A percentile compares a stretch with the other conserved stretches of the same genome.
These are phyloP conservation scores for Lepus europaeus DNA, from an alignment of 2,113 vertebrate species.

Conservation along the genomic window DNA sequence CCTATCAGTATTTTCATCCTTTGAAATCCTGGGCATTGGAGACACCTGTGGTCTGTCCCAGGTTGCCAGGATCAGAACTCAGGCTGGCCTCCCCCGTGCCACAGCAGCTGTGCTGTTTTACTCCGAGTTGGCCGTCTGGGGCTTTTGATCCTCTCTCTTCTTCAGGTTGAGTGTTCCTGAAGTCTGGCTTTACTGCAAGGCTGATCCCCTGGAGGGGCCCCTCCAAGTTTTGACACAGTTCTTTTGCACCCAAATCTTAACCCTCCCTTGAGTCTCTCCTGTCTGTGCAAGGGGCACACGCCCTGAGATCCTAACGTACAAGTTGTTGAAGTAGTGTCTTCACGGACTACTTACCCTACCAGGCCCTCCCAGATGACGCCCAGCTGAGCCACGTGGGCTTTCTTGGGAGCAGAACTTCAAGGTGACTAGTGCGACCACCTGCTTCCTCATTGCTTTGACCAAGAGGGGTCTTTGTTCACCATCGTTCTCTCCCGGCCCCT, in stretches of 20 bases:
- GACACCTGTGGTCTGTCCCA: not conserved
- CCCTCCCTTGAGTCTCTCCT: not conserved
- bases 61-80: accelerated
- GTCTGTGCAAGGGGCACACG: not conserved
- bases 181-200: not conserved
- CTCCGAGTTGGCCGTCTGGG: not conserved
- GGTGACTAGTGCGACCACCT: not conserved
- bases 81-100: not conserved
- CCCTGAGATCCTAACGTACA: not conserved
- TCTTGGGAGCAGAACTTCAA: not conserved
- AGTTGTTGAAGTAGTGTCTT: not conserved
- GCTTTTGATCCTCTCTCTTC: not conserved
- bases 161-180: not conserved
- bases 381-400: accelerated
- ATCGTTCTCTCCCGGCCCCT: not conserved
- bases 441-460: not conserved
- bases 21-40: not conserved
- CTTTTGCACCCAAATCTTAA: not conserved
- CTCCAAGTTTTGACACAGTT: not conserved
- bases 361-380: too few species aligned
- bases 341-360: accelerated
- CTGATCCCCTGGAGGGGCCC: not conserved
- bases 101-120: accelerated
- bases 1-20: not conserved
- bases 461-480: not conserved